Base-by-base conservation (phyloP, 1,140 invertebrate species). In the Zaprionus vittiger region DNA sequence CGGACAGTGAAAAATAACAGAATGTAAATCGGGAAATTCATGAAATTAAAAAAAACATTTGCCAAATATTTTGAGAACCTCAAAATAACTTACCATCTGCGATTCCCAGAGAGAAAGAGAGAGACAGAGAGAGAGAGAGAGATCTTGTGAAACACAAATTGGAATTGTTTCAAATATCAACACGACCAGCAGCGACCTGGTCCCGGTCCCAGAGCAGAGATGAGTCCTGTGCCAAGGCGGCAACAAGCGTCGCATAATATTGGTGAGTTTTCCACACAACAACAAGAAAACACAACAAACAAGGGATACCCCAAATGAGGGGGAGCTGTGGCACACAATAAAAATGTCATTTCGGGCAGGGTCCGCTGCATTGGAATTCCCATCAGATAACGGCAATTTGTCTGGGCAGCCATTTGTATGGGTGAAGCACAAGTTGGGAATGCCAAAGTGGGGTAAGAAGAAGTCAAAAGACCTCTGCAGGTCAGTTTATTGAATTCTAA, bases 1-100 rank as follows among this genome's bases (percentile, higher is more conserved):
- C 78, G 71, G 74, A 70, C 74, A 68, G 68, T 87, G 85, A 79
- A 73, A 84, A 89, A 87, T 73, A 89, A 87, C 75, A 84, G 69
- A 73, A 62, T 9, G 73, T 72, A 77, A 62, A 67, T 77, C 65
- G 65, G 17, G 54, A 80, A 78, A 81, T 81, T 44, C 31, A 59
- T 67, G 68, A 80, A 79, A 69, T 76, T 3, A 11, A 34, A 22
- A 6, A 57, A 57, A 81, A 55, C 84, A 69, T 44, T 76, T 77
- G 84, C 84, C 80, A 89, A 89, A 89, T 87, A 89, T 89, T 87
- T 89, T 71, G 81, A 84, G 66, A 84, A 89, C 84, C 84, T 70
- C 70, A 69, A 85, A 74, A 52, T 20, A 47, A 41, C 73, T 77
- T 86, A 83, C 55, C 66, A 79, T 77, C 79, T 85, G 62, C 34